Evolutionary conservation across 2,113 vertebrate genomes (phyloP), one percentile per base, ranked within the genome.

Genomic region (Anser brachyrhynchus): DNA sequence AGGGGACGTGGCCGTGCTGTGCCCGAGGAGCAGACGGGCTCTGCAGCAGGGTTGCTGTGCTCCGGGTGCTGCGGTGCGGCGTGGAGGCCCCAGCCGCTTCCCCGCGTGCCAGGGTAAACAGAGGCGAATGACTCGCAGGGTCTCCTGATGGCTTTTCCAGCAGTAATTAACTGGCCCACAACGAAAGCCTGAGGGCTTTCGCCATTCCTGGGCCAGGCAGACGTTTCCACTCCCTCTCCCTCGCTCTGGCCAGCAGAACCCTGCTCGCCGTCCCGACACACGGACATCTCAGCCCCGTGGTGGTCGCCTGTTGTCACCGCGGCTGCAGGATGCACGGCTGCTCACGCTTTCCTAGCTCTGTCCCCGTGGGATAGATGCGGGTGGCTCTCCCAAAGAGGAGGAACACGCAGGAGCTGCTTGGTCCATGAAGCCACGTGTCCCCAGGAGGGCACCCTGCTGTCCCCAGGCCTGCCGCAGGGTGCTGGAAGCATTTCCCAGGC

Each of bases 21-120:
- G 31, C 59, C 65, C 0, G 3, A 1, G 25, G 2, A 0, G 6
- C 44, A 61, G 57, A 0, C 6, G 49, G 71, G 21, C 0, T 3
- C 11, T 76, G 64, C 85, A 28, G 79, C 13, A 3, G 76, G 37
- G 35, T 86, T 25, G 26, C 54, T 2, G 0, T 16, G 59, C 86
- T 58, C 66, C 49, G 58, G 3, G 9, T 86, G 86, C 64, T 52
- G 77, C 21, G 0, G 35, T 1, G 1, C 3, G 11, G 31, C 3
- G 2, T 1, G n/a, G 69, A 49, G 85, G 46, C 59, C 73, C 39
- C 54, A 6, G 43, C 22, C 0, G 11, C 70, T 15, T 72, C 25
- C 37, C 61, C 55, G 2, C 0, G 8, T 87, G 82, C 93, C 90
- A 90, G 93, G 67, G 66, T 79, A 87, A 95, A 95, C 62, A 87